Percentiles rank a stretch among this genome's conserved stretches.
Conservation (phyloP, 1,140 invertebrate genomes). For the Hyphantria cunea region DNA sequence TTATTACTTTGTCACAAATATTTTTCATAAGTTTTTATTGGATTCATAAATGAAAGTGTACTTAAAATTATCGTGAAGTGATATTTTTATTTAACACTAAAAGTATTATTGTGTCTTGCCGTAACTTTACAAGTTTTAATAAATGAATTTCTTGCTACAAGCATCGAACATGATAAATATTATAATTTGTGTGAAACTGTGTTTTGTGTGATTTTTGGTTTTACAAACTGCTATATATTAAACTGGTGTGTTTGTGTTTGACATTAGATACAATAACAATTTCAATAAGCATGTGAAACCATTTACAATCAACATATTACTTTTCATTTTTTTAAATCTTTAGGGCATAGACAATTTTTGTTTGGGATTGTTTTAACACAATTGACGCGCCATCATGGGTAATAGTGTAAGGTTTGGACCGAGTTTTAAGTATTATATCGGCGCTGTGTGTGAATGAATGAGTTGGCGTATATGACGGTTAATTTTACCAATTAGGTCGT, state of each 20-base stretch:
- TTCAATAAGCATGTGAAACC: too few relatives aligned
- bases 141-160: conserved; percentile 25
- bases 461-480: neutral
- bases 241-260: neutral
- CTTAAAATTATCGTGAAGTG: conserved; percentile 33
- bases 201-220: conserved; percentile 10
- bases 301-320: too few relatives aligned
- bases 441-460: conserved; percentile 6
- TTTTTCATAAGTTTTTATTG: conserved; percentile 36
- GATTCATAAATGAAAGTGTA: conserved; percentile 25
- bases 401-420: conserved; percentile 3
- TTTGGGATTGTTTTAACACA: neutral
- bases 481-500: neutral
- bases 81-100: conserved; percentile 47
- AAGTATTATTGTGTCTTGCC: conserved; percentile 72
- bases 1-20: conserved; percentile 62
- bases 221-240: neutral
- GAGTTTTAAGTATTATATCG: conserved; percentile 12
- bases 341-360: neutral
- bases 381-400: neutral
- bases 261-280: too few relatives aligned
- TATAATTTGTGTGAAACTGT: conserved; percentile 1
- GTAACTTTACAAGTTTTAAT: conserved; percentile 38
- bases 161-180: conserved; percentile 9
- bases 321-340: too few relatives aligned